Base-by-base conservation (phyloP, 1,140 invertebrate genomes). In the Drosophila dunni region DNA sequence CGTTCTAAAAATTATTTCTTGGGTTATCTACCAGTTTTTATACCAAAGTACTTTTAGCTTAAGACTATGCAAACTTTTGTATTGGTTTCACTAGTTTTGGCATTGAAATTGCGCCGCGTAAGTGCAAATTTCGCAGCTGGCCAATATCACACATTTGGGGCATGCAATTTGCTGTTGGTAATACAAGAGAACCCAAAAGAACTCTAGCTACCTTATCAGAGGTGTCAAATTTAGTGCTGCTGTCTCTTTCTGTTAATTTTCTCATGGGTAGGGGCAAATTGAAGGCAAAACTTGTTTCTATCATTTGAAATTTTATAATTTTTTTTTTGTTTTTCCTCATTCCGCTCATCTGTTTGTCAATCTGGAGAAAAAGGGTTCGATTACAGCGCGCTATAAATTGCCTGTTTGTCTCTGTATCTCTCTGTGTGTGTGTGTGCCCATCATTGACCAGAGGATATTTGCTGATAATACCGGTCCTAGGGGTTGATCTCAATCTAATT, bases 101-200 rank as follows among this genome's bases (percentile, higher is more conserved):
- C 63, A 65, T 60, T 72, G 63, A 72, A 57, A 11, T 70, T 60
- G 54, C 63, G 58, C 69, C n/a, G 63, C 57, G n/a, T 73, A 73
- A 73, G 70, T 64, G 64, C 3, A 29, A 73, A 68, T 51, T 53
- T 57, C 51, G 61, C 60, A 71, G 68, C 63, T 72, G 36, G 33
- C 15, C 24, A n/a, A 7, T 67, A 60, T 73, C 64, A 73, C 64
- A 73, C 64, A 73, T 73, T 73, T 73, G 70, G 70, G 70, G 70
- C 70, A 73, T 68, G 70, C 56, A 58, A 61, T 62, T 57, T 48
- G 64, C 48, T 40, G 9, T 40, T 40, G 38, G 38, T 11, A 40
- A 11, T 40, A 40, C 38, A 40, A 10, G 11, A n/a, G n/a, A 40
- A 40, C 38, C 11, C 38, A 10, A 54, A 38, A 53, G 29, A 40